These are phyloP conservation scores for Alligator mississippiensis DNA, from an alignment of 2,113 vertebrate genomes.

Conservation along the genomic window DNA sequence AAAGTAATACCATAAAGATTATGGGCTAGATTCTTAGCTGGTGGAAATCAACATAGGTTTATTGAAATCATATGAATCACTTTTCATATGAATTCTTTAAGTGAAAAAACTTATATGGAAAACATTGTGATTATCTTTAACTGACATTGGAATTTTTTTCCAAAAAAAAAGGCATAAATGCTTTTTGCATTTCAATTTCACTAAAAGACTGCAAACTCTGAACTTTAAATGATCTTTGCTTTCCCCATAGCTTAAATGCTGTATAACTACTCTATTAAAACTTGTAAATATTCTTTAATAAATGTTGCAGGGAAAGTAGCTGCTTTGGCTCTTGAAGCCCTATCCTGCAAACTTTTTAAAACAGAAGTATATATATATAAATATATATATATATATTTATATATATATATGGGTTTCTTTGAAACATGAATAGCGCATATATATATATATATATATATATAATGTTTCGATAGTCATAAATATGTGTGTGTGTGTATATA, in stretches of 20 bases:
- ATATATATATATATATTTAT: no score
- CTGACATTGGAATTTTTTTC: not conserved
- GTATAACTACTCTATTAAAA: slow-evolving; percentile 5
- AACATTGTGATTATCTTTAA: not conserved
- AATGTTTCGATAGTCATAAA: no score
- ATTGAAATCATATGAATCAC: not conserved
- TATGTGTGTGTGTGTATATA: no score
- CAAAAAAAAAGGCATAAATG: rapidly evolving
- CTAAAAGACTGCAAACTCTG: not conserved
- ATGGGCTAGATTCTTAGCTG: not conserved
- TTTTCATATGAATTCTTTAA: not conserved
- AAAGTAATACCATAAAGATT: not conserved
- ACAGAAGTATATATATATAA: not conserved
- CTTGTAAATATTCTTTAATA: not conserved
- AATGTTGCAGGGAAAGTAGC: not conserved
- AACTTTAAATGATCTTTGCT: slow-evolving; percentile 28
- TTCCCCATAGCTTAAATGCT: not conserved
- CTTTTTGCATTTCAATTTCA: not conserved
- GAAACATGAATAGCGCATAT: no score
- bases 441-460: no score
- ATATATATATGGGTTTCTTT: no score
- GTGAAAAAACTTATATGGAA: not conserved
- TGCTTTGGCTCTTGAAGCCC: not conserved
- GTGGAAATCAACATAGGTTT: slow-evolving; percentile 7
- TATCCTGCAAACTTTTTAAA: not conserved